Evolutionary conservation across 2,797 vertebrate species (phyloP).

Genomic region (Threskiornis aethiopicus): DNA sequence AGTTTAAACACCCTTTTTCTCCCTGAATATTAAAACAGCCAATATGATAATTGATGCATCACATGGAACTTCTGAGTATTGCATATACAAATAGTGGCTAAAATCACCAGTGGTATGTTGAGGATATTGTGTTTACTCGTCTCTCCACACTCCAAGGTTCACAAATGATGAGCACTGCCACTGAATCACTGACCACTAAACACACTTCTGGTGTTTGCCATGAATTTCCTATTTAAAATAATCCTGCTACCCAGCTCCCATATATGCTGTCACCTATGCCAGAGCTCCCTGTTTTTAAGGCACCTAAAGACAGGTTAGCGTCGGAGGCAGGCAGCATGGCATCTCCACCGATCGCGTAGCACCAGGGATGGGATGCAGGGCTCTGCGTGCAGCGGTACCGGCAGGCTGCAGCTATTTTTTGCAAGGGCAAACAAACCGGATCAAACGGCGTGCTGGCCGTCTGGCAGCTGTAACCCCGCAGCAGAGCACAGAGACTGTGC

Average conservation of each 20-base stretch:
- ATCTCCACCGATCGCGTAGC: background rate
- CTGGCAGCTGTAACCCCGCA: background rate
- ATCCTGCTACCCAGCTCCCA: background rate
- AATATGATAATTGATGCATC: background rate
- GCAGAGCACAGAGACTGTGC: background rate
- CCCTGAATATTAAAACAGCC: background rate
- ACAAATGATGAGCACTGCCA: background rate
- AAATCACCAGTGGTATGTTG: background rate
- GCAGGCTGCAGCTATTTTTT: background rate
- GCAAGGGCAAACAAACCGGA: background rate
- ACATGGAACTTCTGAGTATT: background rate
- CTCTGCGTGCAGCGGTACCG: fast-evolving
- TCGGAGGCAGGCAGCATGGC: background rate
- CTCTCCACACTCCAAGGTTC: background rate
- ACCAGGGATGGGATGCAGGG: background rate
- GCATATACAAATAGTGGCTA: background rate
- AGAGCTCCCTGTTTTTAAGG: background rate
- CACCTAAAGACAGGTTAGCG: background rate
- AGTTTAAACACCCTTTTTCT: background rate
- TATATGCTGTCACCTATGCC: background rate
- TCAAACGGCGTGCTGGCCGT: background rate
- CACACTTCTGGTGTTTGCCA: background rate
- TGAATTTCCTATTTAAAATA: background rate
- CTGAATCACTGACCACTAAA: background rate
- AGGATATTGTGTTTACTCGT: background rate